A percentile compares a stretch with the other conserved stretches of the same genome.
phyloP scores from a whole-genome alignment of 1,140 invertebrate genomes.

The Frieseomelitta varia region DNA sequence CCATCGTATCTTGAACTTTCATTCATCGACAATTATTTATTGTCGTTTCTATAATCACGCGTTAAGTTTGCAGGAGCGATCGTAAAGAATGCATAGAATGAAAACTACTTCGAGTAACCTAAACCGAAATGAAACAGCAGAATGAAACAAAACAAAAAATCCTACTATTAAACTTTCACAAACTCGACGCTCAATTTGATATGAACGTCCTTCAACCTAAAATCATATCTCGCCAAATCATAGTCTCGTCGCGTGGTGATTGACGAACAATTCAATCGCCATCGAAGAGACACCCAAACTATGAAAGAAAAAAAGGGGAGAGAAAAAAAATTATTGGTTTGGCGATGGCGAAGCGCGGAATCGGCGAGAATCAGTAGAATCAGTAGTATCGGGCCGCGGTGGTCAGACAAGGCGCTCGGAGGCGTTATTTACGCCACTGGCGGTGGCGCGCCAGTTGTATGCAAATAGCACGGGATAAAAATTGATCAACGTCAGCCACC shows the following conservation, averaged over 20 bases:
- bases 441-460: slow-evolving; percentile 67
- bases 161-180: not conserved
- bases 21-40: not conserved
- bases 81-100: not conserved
- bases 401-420: slow-evolving; percentile 24
- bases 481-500: slow-evolving; percentile 73
- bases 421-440: slow-evolving; percentile 62
- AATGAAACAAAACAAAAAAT: not conserved
- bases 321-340: not conserved
- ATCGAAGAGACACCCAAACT: not conserved
- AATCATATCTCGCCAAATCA: too few species aligned
- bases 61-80: too few species aligned
- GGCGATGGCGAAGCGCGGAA: not conserved
- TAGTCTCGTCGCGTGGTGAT: not conserved
- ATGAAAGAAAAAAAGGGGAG: too few species aligned
- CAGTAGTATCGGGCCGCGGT: slow-evolving; percentile 43
- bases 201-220: not conserved
- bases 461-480: slow-evolving; percentile 72
- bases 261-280: not conserved
- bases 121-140: not conserved
- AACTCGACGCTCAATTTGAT: not conserved
- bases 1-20: too few species aligned
- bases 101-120: not conserved
- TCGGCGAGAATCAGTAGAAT: slow-evolving; percentile 41
- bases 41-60: too few species aligned